A percentile compares a stretch with the other conserved stretches of the same genome.
phyloP scores from a whole-genome alignment of 2,113 vertebrate genomes.

The Loxodonta africana region DNA sequence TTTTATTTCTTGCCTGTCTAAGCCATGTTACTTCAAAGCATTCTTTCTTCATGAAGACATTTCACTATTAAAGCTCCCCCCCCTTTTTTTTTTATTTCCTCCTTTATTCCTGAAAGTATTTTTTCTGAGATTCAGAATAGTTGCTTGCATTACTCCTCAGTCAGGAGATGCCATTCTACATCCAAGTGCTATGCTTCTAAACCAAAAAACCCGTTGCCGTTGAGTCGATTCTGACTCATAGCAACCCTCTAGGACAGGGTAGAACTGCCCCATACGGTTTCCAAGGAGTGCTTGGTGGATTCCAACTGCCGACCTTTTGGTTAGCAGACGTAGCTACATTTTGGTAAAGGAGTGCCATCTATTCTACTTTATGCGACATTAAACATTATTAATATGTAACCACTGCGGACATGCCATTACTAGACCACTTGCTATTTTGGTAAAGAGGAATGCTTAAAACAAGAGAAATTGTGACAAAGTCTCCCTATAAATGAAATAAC shows the following conservation, averaged over 20 bases:
- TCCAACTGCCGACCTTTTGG: too few relatives aligned
- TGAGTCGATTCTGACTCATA: too few relatives aligned
- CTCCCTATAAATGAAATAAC: neutral
- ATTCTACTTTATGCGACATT: neutral
- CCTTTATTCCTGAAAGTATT: neutral
- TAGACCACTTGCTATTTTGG: neutral
- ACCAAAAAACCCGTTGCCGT: too few relatives aligned
- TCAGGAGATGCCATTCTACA: neutral
- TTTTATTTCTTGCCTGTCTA: neutral
- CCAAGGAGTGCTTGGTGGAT: too few relatives aligned
- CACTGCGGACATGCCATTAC: neutral
- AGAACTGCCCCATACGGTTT: too few relatives aligned
- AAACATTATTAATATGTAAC: neutral
- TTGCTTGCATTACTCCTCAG: neutral
- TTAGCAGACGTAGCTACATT: neutral
- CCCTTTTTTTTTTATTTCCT: too few relatives aligned
- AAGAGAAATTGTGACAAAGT: neutral
- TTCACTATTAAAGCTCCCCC: neutral
- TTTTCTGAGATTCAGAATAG: neutral
- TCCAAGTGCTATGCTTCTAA: neutral
- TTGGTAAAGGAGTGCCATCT: neutral
- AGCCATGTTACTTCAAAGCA: slow-evolving; percentile 20
- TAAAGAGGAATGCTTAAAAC: neutral
- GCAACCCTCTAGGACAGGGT: too few relatives aligned
- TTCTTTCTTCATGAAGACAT: neutral